Evolutionary conservation across 2,888 invertebrate genomes (phyloP).

Genomic region (Hypercompe scribonia): DNA sequence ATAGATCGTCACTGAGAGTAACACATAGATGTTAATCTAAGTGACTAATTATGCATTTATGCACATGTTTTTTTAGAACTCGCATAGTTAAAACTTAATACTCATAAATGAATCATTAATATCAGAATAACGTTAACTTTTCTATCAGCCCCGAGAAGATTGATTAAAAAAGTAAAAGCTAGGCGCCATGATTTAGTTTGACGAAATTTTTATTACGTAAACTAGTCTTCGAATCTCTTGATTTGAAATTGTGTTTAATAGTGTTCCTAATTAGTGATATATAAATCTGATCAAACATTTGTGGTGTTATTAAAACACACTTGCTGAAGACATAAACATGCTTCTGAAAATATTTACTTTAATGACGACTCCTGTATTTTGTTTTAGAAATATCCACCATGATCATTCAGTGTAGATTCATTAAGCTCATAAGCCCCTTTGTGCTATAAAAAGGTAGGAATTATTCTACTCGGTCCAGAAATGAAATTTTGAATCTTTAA

Average conservation of each 20-base stretch:
- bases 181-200: neutral
- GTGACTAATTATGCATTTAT: neutral
- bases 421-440: neutral
- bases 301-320: neutral
- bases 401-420: neutral
- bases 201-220: neutral
- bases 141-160: neutral
- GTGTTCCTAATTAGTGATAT: neutral
- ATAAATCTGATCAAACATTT: neutral
- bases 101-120: constrained; percentile 4
- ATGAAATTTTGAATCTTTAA: no score
- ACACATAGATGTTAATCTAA: neutral
- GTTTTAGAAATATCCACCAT: neutral
- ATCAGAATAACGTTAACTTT: neutral
- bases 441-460: neutral
- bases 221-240: neutral
- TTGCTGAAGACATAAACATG: neutral
- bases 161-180: neutral
- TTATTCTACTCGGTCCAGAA: no score
- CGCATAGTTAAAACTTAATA: neutral
- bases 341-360: neutral
- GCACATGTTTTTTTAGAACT: neutral
- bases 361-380: neutral
- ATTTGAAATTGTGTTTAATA: neutral
- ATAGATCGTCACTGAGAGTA: no score